phyloP scores from a whole-genome alignment of 2,888 invertebrate species.

The Hirtodrosophila cameraria region DNA sequence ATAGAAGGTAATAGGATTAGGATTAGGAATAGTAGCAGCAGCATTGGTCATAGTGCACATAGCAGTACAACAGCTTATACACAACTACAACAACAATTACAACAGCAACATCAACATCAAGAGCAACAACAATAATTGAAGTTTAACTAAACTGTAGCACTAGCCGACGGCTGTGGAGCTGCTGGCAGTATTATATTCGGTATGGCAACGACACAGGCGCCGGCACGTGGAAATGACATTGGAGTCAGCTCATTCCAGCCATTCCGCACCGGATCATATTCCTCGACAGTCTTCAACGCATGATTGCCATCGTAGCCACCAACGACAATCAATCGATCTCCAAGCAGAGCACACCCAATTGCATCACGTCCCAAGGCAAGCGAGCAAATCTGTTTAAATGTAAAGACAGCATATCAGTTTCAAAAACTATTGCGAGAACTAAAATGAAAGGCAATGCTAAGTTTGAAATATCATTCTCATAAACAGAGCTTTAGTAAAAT shows the following conservation, averaged over 20 bases:
- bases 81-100: conserved; percentile 26
- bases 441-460: too few species aligned
- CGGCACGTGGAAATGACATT: conserved; percentile 93
- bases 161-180: conserved; percentile 79
- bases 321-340: conserved; percentile 89
- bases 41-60: conserved; percentile 34
- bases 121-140: conserved; percentile 48
- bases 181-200: conserved; percentile 84
- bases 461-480: too few species aligned
- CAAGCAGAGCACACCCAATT: conserved; percentile 93
- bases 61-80: conserved; percentile 27
- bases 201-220: conserved; percentile 92
- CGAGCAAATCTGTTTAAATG: conserved; percentile 88
- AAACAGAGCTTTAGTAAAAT: too few species aligned
- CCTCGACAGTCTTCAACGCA: conserved; percentile 94
- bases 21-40: conserved; percentile 38
- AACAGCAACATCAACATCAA: conserved; percentile 14
- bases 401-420: too few species aligned
- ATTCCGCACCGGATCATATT: conserved; percentile 93
- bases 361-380: conserved; percentile 94
- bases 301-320: conserved; percentile 97
- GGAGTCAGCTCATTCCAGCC: conserved; percentile 92
- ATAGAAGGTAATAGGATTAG: conserved; percentile 3
- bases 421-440: too few species aligned
- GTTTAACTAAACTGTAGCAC: conserved; percentile 83